Conservation (phyloP, 2,797 vertebrate genomes). For the Salarias fasciatus region DNA sequence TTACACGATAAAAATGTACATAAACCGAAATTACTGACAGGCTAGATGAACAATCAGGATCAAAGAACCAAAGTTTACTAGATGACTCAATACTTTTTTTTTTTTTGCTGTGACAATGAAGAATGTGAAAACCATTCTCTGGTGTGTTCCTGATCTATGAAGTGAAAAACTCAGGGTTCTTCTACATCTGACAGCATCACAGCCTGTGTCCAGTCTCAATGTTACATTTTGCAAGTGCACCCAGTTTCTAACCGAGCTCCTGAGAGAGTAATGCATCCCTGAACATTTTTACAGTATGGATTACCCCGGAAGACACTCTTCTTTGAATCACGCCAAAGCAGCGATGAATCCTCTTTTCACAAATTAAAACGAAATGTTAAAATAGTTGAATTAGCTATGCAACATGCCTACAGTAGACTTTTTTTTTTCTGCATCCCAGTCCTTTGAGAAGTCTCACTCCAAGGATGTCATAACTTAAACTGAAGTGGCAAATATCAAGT, state of each 20-base stretch:
- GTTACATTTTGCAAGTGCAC: neutral
- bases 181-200: constrained; percentile 10
- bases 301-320: constrained; percentile 20
- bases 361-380: neutral
- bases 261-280: constrained; percentile 44
- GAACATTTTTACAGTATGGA: constrained; percentile 25
- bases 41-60: neutral
- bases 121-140: neutral
- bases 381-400: constrained; percentile 14
- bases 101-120: constrained; percentile 3
- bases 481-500: neutral
- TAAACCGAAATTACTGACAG: too few species aligned
- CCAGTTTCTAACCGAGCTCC: constrained; percentile 35
- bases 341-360: constrained; percentile 12
- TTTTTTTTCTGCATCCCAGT: constrained; percentile 3
- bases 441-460: constrained; percentile 8
- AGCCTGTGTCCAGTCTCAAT: constrained; percentile 28
- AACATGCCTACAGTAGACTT: neutral
- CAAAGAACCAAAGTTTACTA: constrained; percentile 1
- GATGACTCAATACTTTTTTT: constrained; percentile 6
- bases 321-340: constrained; percentile 1
- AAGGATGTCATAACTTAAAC: neutral
- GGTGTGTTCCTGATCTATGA: constrained; percentile 9
- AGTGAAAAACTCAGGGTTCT: neutral
- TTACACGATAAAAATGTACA: neutral